phyloP scores from a whole-genome alignment of 2,113 vertebrate species.

The Spermophilus dauricus region DNA sequence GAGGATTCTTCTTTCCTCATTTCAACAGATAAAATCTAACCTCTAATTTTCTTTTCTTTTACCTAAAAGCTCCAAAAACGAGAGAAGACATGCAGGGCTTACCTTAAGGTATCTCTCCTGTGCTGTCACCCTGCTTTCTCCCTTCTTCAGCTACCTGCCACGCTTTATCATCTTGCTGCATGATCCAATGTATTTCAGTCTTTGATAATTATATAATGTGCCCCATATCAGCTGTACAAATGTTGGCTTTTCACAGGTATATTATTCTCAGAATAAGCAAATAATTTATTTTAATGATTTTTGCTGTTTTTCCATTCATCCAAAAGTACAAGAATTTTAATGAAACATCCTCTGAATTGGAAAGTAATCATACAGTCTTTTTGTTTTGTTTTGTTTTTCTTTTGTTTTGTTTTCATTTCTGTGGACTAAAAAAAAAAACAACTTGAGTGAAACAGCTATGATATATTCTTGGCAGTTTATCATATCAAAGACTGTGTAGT shows the following conservation, averaged over 20 bases:
- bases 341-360: constrained; percentile 85
- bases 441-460: constrained; percentile 80
- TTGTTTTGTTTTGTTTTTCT: background rate
- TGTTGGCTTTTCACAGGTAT: constrained; percentile 88
- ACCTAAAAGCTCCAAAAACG: constrained; percentile 99
- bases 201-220: constrained; percentile 92
- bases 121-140: constrained; percentile 91
- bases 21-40: constrained; percentile 89
- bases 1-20: constrained; percentile 81
- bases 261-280: constrained; percentile 83
- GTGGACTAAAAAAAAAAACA: constrained; percentile 68
- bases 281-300: constrained; percentile 77
- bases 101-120: constrained; percentile 98
- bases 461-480: constrained; percentile 85
- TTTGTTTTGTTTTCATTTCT: constrained; percentile 59
- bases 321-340: constrained; percentile 82
- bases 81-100: constrained; percentile 99
- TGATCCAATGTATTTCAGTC: constrained; percentile 91
- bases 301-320: constrained; percentile 75
- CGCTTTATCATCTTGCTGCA: constrained; percentile 90
- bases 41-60: constrained; percentile 92
- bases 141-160: constrained; percentile 89
- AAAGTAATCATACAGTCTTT: constrained; percentile 70
- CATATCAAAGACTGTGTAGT: constrained; percentile 90
- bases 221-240: constrained; percentile 89